Conservation (phyloP, 1,140 invertebrate species). For the Idris sp. region DNA sequence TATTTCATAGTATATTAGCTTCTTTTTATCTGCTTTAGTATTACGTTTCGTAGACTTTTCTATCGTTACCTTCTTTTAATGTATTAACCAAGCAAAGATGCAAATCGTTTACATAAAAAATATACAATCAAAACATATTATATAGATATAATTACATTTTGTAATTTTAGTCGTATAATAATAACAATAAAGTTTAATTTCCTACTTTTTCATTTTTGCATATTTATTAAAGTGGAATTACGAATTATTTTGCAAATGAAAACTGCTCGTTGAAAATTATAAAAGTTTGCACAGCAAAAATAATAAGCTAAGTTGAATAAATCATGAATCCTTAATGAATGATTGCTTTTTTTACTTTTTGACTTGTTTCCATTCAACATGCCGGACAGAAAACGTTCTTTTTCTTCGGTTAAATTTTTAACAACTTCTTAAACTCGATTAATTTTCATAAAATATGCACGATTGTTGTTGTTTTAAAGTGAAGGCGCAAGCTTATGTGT, state of each 20-base stretch:
- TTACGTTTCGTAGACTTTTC: constrained; percentile 35
- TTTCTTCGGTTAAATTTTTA: constrained; percentile 34
- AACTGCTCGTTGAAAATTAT: constrained; percentile 18
- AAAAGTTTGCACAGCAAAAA: constrained; percentile 21
- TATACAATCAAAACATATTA: too few relatives aligned
- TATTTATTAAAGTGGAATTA: constrained; percentile 13
- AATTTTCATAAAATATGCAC: constrained; percentile 45
- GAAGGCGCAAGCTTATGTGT: constrained; percentile 37
- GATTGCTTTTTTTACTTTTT: constrained; percentile 26
- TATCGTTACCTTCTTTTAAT: constrained; percentile 22
- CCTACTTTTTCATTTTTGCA: too few relatives aligned
- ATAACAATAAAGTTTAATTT: too few relatives aligned
- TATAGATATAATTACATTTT: too few relatives aligned
- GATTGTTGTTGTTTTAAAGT: constrained; percentile 54
- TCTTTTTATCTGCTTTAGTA: constrained; percentile 40
- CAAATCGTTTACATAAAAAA: too few relatives aligned
- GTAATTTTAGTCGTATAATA: too few relatives aligned
- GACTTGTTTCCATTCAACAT: constrained; percentile 17
- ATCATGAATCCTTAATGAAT: constrained; percentile 29
- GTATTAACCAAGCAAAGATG: too few relatives aligned
- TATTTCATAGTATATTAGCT: constrained; percentile 48
- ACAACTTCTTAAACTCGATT: constrained; percentile 45
- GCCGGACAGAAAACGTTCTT: constrained; percentile 9
- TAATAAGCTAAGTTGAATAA: constrained; percentile 31
- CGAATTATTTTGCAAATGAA: too few relatives aligned